Conservation (phyloP, 2,888 invertebrate species). For the Elysia crispata region DNA sequence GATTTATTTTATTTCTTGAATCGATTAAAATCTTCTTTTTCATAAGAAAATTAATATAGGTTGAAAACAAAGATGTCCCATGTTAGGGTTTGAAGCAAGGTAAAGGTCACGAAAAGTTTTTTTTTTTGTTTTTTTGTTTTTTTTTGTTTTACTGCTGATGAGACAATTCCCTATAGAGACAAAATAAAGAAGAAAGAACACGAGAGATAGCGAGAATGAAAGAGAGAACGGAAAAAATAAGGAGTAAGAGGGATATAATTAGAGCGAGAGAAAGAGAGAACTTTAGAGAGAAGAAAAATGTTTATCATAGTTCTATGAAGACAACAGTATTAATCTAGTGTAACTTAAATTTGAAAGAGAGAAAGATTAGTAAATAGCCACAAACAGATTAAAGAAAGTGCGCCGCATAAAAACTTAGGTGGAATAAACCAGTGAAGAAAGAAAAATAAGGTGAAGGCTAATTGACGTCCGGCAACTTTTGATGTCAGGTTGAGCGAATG, state of each 20-base stretch:
- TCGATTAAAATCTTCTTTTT: no score
- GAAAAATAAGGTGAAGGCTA: no score
- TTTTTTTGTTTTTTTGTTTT: no score
- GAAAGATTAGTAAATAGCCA: background rate
- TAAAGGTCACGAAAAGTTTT: no score
- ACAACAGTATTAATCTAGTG: background rate
- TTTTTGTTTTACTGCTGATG: no score
- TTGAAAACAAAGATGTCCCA: no score
- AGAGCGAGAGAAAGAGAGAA: background rate
- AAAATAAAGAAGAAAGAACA: constrained; percentile 2
- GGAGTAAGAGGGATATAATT: background rate
- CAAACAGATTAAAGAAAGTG: background rate
- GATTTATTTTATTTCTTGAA: background rate
- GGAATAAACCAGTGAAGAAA: background rate
- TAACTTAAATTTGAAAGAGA: background rate
- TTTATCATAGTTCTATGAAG: background rate
- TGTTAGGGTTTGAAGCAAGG: no score
- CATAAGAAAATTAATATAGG: no score
- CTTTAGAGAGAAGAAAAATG: background rate
- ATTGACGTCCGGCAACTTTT: no score
- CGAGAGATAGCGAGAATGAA: background rate
- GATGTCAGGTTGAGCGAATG: no score
- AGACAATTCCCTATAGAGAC: background rate
- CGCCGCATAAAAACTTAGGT: background rate
- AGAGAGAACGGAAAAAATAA: background rate